A percentile compares a stretch with the other conserved stretches of the same genome.
These are phyloP conservation scores for Hyperopisus bebe DNA, from an alignment of 2,113 vertebrate genomes.

Conservation along the genomic window DNA sequence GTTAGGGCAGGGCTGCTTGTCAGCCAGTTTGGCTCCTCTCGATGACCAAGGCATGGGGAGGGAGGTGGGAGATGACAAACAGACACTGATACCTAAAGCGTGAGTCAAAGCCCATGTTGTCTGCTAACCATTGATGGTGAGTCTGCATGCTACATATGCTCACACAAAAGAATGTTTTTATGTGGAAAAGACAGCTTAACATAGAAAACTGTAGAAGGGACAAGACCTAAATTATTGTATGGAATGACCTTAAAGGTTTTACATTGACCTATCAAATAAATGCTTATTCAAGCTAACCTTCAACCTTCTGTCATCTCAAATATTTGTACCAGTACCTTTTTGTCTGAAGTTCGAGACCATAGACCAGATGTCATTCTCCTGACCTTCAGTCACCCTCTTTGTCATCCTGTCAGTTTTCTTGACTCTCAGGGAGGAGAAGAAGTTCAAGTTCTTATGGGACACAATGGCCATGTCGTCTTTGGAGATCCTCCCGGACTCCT, in stretches of 20 bases:
- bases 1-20: background rate
- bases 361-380: conserved; percentile 48
- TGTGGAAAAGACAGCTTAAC: background rate
- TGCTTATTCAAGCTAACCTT: background rate
- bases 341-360: conserved; percentile 56
- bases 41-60: background rate
- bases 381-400: conserved; percentile 28
- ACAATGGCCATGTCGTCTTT: conserved; percentile 39
- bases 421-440: conserved; percentile 62
- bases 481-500: conserved; percentile 29
- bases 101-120: background rate
- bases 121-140: background rate
- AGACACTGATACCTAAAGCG: background rate
- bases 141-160: background rate
- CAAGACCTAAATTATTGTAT: background rate
- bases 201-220: background rate
- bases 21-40: conserved; percentile 1
- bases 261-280: background rate
- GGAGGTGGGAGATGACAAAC: background rate
- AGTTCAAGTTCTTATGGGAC: conserved; percentile 45
- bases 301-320: background rate
- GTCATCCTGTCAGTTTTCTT: conserved; percentile 40
- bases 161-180: background rate
- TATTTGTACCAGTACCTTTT: conserved; percentile 46
- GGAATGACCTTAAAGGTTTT: background rate